phyloP scores from a whole-genome alignment of 1,140 invertebrate genomes.

The Neomicropteryx cornuta region DNA sequence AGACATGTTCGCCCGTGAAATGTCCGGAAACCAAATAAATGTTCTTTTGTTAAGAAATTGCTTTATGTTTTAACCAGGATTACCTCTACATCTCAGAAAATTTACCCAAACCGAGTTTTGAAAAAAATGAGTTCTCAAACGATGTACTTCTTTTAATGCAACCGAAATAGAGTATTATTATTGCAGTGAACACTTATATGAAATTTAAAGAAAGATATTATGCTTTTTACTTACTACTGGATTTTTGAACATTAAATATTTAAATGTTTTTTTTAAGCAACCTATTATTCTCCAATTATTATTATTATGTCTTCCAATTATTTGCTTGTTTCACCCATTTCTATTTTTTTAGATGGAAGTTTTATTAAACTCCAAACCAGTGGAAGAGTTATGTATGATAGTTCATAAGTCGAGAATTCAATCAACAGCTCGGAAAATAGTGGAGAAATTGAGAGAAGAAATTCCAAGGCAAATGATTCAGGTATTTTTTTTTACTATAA shows the following conservation, averaged over 20 bases:
- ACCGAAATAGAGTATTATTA: no score
- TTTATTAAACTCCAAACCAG: conserved; percentile 64
- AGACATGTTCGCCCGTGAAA: background rate
- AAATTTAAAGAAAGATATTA: conserved; percentile 5
- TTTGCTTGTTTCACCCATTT: conserved; percentile 3
- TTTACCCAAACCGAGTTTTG: conserved; percentile 2
- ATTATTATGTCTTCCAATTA: background rate
- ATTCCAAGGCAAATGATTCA: conserved; percentile 82
- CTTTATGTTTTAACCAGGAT: background rate
- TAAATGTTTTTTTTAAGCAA: background rate
- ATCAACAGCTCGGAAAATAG: conserved; percentile 57
- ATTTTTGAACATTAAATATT: conserved; percentile 7
- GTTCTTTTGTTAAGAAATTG: background rate
- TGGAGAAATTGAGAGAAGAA: conserved; percentile 70
- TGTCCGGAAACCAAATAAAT: background rate
- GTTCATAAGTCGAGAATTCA: conserved; percentile 61
- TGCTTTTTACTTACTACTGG: conserved; percentile 9
- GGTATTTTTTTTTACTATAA: conserved; percentile 18
- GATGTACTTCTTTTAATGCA: conserved; percentile 1
- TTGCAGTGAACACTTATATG: no score
- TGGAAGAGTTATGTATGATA: conserved; percentile 84
- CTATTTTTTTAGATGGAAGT: conserved; percentile 57
- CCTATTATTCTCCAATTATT: background rate
- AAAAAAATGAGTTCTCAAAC: conserved; percentile 1
- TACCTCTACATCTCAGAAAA: background rate